Evolutionary conservation across 2,888 invertebrate genomes (phyloP), one percentile per base, ranked within the genome.

Genomic region (Dryocosmus kuriphilus): DNA sequence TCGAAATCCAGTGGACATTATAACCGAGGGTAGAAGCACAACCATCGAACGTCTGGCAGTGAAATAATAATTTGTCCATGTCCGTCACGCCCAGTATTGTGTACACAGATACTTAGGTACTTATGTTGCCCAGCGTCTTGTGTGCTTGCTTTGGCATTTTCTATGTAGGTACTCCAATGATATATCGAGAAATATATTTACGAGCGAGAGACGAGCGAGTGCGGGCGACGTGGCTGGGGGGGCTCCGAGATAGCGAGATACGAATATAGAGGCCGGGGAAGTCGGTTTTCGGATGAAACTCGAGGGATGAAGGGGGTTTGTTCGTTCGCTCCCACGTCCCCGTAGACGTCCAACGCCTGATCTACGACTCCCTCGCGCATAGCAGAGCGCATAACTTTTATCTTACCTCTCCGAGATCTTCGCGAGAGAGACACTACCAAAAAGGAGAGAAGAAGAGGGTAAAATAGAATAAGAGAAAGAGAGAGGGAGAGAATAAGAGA

Each of bases 351-450:
- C 91, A 84, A 85, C 87, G 86, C 86, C 85, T 91, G 91, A 91
- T 90, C 84, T 90, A 91, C 88, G 91, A 90, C 90, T 90, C 91
- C 91, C 91, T 88, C 86, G 90, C 89, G 90, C 90, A 90, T 90
- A 89, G 89, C 90, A 84, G 85, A 86, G 88, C 90, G 89, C 91
- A 89, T 91, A 91, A 91, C 90, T 89, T 89, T 89, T 88, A 88
- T 89, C 89, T 86, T 84, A 86, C 83, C 86, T 85, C 86, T 77
- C 75, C 77, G 74, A 76, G 79, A 80, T 82, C 80, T 77, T 30
- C 55, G 57, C 74, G 61, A 74, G 67, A 65, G 75, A 77, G 32
- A 77, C 61, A 78, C 62, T 77, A 80, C 62, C 78, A 80, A 78
- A 80, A 79, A 76, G 78, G 79, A 78, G 80, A 81, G 78, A 78